phyloP scores from a whole-genome alignment of 2,113 vertebrate species.

The Psittacus erithacus region DNA sequence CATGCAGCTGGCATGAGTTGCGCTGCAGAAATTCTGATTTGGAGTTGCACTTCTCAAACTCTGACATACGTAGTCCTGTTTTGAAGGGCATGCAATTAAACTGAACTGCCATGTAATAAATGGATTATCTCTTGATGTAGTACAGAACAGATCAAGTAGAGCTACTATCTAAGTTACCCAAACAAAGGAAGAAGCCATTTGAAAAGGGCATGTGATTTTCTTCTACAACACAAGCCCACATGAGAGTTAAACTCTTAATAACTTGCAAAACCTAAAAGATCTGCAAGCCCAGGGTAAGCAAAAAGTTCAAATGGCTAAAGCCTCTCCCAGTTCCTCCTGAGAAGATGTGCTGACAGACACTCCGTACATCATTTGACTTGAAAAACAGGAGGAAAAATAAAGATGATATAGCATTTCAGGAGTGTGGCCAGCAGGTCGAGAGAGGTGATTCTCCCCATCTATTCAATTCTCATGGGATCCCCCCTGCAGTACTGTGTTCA shows the following conservation, averaged over 20 bases:
- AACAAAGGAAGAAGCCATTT: not conserved
- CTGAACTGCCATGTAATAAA: not conserved
- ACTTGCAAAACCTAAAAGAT: not conserved
- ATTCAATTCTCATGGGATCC: rapidly evolving
- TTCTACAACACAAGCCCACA: not conserved
- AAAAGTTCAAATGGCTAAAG: not conserved
- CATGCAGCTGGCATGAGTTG: not conserved
- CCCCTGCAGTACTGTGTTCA: not conserved
- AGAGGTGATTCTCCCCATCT: not conserved
- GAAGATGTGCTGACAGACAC: not conserved
- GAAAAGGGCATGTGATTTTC: not conserved
- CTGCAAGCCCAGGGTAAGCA: not conserved
- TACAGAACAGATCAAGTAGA: not conserved
- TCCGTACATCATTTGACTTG: not conserved
- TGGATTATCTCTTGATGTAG: not conserved
- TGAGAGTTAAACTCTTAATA: not conserved
- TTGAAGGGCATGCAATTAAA: not conserved
- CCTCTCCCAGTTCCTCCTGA: not conserved
- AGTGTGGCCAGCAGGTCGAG: not conserved
- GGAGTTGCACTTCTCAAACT: not conserved
- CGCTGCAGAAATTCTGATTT: not conserved
- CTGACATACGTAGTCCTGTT: not conserved
- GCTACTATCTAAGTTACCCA: not conserved
- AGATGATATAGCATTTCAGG: not conserved
- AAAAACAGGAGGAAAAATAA: not conserved